phyloP scores from a whole-genome alignment of 2,888 invertebrate species.

The Gerosis bhagava region DNA sequence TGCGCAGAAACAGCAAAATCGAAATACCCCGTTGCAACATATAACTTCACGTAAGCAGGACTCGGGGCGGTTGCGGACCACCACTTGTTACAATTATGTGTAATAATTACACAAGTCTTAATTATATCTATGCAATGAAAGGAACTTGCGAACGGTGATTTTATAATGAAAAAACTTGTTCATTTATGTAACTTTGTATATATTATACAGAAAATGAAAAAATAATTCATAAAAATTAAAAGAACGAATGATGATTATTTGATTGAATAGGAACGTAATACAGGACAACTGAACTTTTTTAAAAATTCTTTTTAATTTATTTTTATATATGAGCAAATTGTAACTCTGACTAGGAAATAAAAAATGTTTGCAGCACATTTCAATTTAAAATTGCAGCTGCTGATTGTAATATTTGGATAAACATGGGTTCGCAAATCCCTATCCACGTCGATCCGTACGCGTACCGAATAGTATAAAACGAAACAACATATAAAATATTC shows the following conservation, averaged over 20 bases:
- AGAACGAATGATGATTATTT: no score
- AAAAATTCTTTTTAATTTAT: no score
- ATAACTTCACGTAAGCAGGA: constrained; percentile 40
- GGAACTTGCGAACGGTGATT: constrained; percentile 9
- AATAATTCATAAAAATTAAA: neutral
- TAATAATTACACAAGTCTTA: constrained; percentile 11
- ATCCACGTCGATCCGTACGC: constrained; percentile 32
- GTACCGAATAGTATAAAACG: constrained; percentile 39
- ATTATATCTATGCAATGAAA: neutral
- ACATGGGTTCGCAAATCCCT: constrained; percentile 28
- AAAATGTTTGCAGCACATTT: no score
- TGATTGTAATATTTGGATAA: no score
- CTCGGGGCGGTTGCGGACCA: constrained; percentile 52
- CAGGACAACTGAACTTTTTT: no score
- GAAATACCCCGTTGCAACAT: constrained; percentile 35
- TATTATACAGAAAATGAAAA: neutral
- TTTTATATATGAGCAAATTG: no score
- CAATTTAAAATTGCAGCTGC: no score
- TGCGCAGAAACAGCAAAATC: constrained; percentile 23
- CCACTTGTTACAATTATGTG: constrained; percentile 34
- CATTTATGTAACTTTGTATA: no score
- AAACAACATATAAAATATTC: constrained; percentile 40
- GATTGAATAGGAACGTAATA: neutral
- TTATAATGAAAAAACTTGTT: no score
- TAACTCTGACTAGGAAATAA: no score